Evolutionary conservation across 2,888 invertebrate genomes (phyloP), one percentile per base, ranked within the genome.

Genomic region (Hirtodrosophila trivittata): DNA sequence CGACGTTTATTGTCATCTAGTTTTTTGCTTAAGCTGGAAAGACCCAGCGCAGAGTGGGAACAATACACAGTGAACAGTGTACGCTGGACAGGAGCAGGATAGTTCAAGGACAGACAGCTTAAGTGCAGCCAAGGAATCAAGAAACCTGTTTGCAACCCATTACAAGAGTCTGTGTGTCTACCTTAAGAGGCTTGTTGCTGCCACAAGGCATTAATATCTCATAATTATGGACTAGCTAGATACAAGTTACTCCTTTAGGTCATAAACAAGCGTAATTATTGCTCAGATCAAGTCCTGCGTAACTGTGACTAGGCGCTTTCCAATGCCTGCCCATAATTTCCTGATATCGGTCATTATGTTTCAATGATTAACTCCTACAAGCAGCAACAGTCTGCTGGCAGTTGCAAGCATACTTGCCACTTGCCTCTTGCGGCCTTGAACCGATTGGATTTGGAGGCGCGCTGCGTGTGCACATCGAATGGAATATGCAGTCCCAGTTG

Each of bases 51-150:
- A 21, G 3, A 21, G 18, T 21, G 18, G 18, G 5, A 21, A n/a
- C n/a, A n/a, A n/a, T n/a, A n/a, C n/a, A n/a, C n/a, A n/a, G n/a
- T n/a, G n/a, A n/a, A n/a, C n/a, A n/a, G n/a, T n/a, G n/a, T n/a
- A n/a, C 3, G 25, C 25, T 4, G 25, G 25, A 26, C 46, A 25
- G 50, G 6, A 39, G 55, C 66, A 59, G 63, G 55, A 72, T 66
- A 73, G 75, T 76, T 76, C 76, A 75, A 75, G 75, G 75, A 58
- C 70, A 62, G 56, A 13, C 37, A 42, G 9, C 4, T 32, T 21
- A 7, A n/a, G 8, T 37, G 21, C 56, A 39, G 32, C 16, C n/a
- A 51, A 43, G 37, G 25, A 28, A 28, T 26, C 14, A 43, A 7
- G 3, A 47, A 66, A 70, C 70, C 63, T 3, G 70, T 70, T 70